These are phyloP conservation scores for Coptodon bakossiorum DNA, from an alignment of 2,113 vertebrate species.

Conservation along the genomic window DNA sequence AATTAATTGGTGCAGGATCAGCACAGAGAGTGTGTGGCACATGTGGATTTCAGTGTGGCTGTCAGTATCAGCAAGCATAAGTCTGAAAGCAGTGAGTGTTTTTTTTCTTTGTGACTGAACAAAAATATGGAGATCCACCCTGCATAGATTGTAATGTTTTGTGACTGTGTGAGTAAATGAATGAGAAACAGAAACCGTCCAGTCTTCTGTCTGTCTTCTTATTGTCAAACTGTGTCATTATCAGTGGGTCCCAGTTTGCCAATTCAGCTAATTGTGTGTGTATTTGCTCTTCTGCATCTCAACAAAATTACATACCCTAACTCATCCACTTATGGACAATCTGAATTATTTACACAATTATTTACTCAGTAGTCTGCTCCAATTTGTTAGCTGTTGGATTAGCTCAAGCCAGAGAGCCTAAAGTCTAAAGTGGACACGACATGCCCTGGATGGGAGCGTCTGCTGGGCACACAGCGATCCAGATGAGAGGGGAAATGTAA, in stretches of 20 bases:
- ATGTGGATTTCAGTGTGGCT: conserved; percentile 18
- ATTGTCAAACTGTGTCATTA: neutral
- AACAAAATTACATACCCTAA: neutral
- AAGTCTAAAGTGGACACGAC: conserved; percentile 55
- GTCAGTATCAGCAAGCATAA: conserved; percentile 24
- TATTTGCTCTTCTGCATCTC: conserved; percentile 20
- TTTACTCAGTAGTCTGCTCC: conserved; percentile 42
- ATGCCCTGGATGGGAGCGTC: conserved; percentile 54
- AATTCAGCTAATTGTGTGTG: neutral
- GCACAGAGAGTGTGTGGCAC: conserved; percentile 22
- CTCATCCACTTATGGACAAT: conserved; percentile 31
- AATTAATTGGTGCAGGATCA: conserved; percentile 71
- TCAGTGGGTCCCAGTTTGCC: neutral
- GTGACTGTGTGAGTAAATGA: neutral
- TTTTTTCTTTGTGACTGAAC: neutral
- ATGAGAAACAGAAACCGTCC: neutral
- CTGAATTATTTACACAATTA: conserved; percentile 57
- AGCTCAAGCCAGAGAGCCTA: conserved; percentile 40
- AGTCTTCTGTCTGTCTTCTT: neutral
- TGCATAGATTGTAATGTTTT: neutral
- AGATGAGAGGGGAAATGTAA: conserved; percentile 53
- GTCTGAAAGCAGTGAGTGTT: neutral
- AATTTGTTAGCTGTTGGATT: conserved; percentile 55
- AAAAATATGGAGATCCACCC: neutral
- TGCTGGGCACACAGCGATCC: conserved; percentile 47